These are phyloP conservation scores for Octodonta nipae DNA, from an alignment of 2,888 invertebrate species.

Conservation along the genomic window DNA sequence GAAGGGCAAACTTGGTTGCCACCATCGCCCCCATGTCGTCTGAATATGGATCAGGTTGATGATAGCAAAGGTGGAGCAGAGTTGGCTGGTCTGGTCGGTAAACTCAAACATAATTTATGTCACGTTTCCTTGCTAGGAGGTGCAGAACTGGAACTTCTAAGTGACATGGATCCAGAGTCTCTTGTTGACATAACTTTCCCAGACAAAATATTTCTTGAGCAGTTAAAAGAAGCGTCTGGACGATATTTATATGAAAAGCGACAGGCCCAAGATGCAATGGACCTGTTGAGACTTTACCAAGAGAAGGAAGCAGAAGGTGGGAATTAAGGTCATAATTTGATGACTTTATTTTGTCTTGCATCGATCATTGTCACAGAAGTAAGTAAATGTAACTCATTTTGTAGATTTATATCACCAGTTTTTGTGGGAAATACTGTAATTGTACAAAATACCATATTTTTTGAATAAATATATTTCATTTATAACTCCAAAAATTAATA, in stretches of 20 bases:
- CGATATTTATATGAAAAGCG: slow-evolving; percentile 59
- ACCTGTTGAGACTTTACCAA: slow-evolving; percentile 62
- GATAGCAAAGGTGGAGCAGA: slow-evolving; percentile 40
- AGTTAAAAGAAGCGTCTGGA: slow-evolving; percentile 72
- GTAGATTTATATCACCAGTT: no score
- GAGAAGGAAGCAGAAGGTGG: slow-evolving; percentile 25
- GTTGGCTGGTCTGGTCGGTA: slow-evolving; percentile 61
- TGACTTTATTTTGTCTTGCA: no score
- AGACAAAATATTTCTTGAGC: slow-evolving; percentile 62
- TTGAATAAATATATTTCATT: no score
- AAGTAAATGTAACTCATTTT: no score
- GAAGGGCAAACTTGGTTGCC: slow-evolving; percentile 61
- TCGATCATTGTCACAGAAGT: no score
- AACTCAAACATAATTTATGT: slow-evolving; percentile 66
- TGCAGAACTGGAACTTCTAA: slow-evolving; percentile 68
- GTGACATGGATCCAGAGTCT: slow-evolving; percentile 83
- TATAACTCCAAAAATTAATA: no score
- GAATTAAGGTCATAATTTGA: slow-evolving; percentile 8
- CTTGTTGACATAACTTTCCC: slow-evolving; percentile 64
- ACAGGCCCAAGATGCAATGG: slow-evolving; percentile 77
- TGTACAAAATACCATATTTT: no score
- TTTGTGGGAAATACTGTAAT: no score
- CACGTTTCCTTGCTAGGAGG: slow-evolving; percentile 75
- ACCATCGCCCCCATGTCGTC: slow-evolving; percentile 48
- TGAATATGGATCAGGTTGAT: slow-evolving; percentile 33